Percentiles rank a stretch among this genome's conserved stretches.
Evolutionary conservation across 2,888 invertebrate species (phyloP).

Genomic region (Oligia strigilis): DNA sequence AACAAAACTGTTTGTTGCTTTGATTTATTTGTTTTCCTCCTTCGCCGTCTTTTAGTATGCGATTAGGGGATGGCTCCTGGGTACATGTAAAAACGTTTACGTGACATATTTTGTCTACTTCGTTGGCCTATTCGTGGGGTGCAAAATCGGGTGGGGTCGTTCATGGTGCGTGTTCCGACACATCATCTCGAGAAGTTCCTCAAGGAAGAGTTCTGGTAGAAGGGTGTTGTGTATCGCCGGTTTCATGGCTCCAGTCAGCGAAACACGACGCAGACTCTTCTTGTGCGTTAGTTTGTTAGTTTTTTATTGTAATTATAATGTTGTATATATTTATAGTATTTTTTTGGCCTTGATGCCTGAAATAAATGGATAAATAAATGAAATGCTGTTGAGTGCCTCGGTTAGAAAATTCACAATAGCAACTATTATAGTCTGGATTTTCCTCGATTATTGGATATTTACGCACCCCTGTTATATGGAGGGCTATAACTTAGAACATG

Average conservation of each 20-base stretch:
- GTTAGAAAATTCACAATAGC: background rate
- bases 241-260: too few species aligned
- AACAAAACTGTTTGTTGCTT: slow-evolving; percentile 45
- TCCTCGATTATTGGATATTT: background rate
- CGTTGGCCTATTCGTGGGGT: background rate
- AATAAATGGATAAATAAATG: too few species aligned
- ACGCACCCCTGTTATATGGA: background rate
- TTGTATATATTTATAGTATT: too few species aligned
- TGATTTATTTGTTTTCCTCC: slow-evolving; percentile 53
- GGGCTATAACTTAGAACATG: background rate
- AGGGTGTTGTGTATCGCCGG: too few species aligned
- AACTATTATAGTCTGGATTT: background rate
- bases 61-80: slow-evolving; percentile 17
- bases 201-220: too few species aligned
- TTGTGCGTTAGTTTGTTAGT: too few species aligned
- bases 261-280: too few species aligned
- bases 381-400: background rate
- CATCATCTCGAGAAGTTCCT: too few species aligned
- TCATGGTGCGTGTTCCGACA: too few species aligned
- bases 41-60: slow-evolving; percentile 1
- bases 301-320: too few species aligned
- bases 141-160: too few species aligned
- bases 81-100: background rate
- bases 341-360: too few species aligned
- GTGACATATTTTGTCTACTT: slow-evolving; percentile 13